Percentiles rank a stretch among this genome's conserved stretches.
Evolutionary conservation across 2,113 vertebrate species (phyloP).

Genomic region (Lepus europaeus): DNA sequence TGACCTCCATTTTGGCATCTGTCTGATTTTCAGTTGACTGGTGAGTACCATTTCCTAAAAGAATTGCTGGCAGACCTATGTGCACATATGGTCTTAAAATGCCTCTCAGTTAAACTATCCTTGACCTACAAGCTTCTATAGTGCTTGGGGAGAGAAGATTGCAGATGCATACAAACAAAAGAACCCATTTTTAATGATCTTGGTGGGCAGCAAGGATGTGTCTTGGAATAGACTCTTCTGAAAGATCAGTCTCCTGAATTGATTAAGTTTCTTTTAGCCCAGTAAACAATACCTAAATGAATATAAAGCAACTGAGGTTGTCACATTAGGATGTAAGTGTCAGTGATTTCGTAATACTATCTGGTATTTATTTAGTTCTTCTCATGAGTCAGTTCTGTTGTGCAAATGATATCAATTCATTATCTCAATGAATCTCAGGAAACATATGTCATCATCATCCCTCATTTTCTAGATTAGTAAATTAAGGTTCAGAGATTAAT

Average conservation of each 20-base stretch:
- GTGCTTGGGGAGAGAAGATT: background rate
- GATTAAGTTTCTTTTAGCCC: background rate
- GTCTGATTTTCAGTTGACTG: background rate
- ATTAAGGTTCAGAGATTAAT: slow-evolving; percentile 32
- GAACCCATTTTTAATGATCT: background rate
- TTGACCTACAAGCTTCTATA: background rate
- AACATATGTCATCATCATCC: background rate
- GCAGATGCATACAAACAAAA: background rate
- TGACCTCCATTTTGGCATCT: background rate
- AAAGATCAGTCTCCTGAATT: background rate
- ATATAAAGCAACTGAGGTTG: background rate
- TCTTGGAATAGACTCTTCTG: background rate
- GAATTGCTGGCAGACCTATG: background rate
- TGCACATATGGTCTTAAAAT: background rate
- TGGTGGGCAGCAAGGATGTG: background rate
- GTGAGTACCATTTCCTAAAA: background rate
- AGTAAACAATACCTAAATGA: background rate
- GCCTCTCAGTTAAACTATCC: background rate
- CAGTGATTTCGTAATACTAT: background rate
- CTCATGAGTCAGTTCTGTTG: slow-evolving; percentile 8
- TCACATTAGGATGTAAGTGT: background rate
- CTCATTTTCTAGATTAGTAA: slow-evolving; percentile 9
- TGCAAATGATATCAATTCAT: background rate
- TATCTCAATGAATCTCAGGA: background rate
- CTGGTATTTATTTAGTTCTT: background rate